Conservation (phyloP, 2,888 invertebrate species). For the Bembecia ichneumoniformis region DNA sequence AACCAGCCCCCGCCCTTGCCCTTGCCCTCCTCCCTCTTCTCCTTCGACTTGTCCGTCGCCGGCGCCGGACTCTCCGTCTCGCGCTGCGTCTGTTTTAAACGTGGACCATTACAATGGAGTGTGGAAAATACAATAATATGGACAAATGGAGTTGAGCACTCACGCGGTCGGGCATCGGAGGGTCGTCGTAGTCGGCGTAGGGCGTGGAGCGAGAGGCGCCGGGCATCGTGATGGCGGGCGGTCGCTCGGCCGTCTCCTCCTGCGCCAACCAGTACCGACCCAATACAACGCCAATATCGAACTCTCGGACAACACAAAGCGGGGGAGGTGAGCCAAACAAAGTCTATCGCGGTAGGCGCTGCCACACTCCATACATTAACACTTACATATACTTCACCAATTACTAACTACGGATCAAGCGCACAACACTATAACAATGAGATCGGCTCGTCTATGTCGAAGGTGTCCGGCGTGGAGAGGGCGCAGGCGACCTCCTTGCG, state of each 20-base stretch:
- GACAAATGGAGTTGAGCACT: too few relatives aligned
- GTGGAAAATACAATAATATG: too few relatives aligned
- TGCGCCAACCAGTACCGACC: conserved; percentile 3
- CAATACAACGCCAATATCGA: background rate
- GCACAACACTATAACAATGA: conserved; percentile 14
- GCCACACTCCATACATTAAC: background rate
- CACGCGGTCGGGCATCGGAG: background rate
- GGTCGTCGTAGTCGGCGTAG: conserved; percentile 27
- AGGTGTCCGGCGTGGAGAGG: conserved; percentile 66
- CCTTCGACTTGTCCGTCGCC: conserved; percentile 11
- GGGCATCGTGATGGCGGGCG: conserved; percentile 54
- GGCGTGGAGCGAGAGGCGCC: conserved; percentile 20
- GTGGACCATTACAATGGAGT: too few relatives aligned
- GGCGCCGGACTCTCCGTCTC: conserved; percentile 74
- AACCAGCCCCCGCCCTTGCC: conserved; percentile 79
- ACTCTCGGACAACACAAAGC: background rate
- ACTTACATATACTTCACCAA: background rate
- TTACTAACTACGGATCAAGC: background rate
- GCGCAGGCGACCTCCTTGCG: conserved; percentile 9
- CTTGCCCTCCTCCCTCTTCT: conserved; percentile 15
- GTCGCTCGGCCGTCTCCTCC: conserved; percentile 13
- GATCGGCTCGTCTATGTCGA: conserved; percentile 72
- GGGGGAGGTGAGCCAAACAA: background rate
- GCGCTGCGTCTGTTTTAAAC: conserved; percentile 63
- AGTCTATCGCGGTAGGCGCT: background rate